phyloP scores from a whole-genome alignment of 2,113 vertebrate species.

The Coracopsis vasa region DNA sequence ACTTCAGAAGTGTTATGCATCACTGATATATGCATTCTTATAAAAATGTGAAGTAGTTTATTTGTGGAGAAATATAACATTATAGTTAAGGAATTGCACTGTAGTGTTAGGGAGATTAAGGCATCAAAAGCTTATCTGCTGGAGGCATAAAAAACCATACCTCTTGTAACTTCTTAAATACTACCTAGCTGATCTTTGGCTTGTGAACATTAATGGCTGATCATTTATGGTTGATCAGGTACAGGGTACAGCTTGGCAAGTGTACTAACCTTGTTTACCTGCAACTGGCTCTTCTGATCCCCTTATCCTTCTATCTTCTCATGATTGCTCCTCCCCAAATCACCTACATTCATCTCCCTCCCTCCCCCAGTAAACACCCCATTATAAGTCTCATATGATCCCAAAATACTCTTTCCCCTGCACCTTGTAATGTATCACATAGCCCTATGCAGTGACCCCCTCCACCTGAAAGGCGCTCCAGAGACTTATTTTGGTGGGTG shows the following conservation, averaged over 20 bases:
- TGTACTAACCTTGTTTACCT: background rate
- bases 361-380: background rate
- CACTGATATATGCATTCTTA: background rate
- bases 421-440: accelerated
- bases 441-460: background rate
- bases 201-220: background rate
- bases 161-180: background rate
- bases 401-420: background rate
- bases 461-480: background rate
- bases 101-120: background rate
- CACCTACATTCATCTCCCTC: background rate
- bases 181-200: background rate
- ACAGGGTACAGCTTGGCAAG: background rate
- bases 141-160: background rate
- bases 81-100: background rate
- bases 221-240: background rate
- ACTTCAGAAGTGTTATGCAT: background rate
- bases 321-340: background rate
- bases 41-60: background rate
- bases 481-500: background rate
- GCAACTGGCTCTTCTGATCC: background rate
- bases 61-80: background rate
- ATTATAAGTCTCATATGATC: background rate
- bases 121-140: background rate
- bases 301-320: background rate